These are phyloP conservation scores for Megamerina dolium DNA, from an alignment of 2,888 invertebrate genomes.

Conservation along the genomic window DNA sequence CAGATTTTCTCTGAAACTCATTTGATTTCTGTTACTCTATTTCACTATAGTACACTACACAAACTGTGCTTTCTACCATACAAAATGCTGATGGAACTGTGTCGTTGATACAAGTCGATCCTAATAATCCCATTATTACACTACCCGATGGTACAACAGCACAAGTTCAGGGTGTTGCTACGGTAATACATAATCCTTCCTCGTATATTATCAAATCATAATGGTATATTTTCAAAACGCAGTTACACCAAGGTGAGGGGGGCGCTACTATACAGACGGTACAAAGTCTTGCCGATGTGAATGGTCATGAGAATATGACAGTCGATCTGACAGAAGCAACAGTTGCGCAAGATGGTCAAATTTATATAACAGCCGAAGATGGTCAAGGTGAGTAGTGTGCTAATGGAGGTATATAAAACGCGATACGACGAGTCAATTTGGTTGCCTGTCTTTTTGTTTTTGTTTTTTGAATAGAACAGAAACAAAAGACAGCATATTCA, in stretches of 20 bases:
- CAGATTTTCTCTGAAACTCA: too few relatives aligned
- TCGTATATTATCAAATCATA: too few relatives aligned
- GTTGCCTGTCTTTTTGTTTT: too few relatives aligned
- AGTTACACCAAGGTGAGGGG: slow-evolving; percentile 65
- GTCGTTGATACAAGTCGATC: slow-evolving; percentile 92
- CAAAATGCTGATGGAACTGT: slow-evolving; percentile 95
- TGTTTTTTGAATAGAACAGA: too few relatives aligned
- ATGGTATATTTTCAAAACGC: slow-evolving; percentile 15
- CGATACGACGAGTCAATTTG: too few relatives aligned
- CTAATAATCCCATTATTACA: slow-evolving; percentile 88
- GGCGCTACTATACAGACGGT: slow-evolving; percentile 59
- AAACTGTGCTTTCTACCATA: slow-evolving; percentile 90
- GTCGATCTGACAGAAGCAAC: slow-evolving; percentile 91
- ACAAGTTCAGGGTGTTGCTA: slow-evolving; percentile 69
- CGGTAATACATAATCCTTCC: slow-evolving; percentile 39
- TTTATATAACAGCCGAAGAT: slow-evolving; percentile 91
- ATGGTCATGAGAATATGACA: slow-evolving; percentile 74
- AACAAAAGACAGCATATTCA: too few relatives aligned
- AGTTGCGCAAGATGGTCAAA: slow-evolving; percentile 86
- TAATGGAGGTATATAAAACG: not conserved
- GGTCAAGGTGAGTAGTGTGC: slow-evolving; percentile 70
- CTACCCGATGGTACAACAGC: slow-evolving; percentile 94
- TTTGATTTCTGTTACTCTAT: too few relatives aligned
- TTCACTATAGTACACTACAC: slow-evolving; percentile 66
- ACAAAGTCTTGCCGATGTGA: slow-evolving; percentile 62